Evolutionary conservation across 2,888 invertebrate species (phyloP).

Genomic region (Xanthorhoe spadicearia): DNA sequence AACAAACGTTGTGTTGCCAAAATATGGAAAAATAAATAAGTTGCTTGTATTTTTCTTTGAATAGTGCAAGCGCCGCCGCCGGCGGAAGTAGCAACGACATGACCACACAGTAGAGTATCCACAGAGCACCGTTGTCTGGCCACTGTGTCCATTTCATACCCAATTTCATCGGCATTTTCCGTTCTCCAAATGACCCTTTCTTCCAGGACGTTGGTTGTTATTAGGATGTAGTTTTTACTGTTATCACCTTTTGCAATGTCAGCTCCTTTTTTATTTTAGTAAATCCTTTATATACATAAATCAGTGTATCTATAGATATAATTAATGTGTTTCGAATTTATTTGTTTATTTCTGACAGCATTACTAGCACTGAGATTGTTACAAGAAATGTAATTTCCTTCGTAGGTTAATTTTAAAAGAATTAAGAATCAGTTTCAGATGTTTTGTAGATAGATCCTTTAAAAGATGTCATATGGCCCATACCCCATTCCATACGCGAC

Average conservation of each 20-base stretch:
- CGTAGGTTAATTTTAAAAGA: too few species aligned
- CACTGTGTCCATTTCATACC: slow-evolving; percentile 34
- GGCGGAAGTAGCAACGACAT: slow-evolving; percentile 75
- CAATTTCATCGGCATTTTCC: slow-evolving; percentile 28
- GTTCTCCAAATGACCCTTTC: slow-evolving; percentile 24
- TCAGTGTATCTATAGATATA: too few species aligned
- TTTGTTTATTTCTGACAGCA: too few species aligned
- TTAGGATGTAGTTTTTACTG: slow-evolving; percentile 20
- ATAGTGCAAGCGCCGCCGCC: slow-evolving; percentile 80
- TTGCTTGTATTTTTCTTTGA: slow-evolving; percentile 34
- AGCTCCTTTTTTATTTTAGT: background rate
- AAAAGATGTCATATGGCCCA: too few species aligned
- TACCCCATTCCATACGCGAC: too few species aligned
- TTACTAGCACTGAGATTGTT: too few species aligned
- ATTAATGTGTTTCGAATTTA: too few species aligned
- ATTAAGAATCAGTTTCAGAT: too few species aligned
- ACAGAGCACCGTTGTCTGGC: slow-evolving; percentile 62
- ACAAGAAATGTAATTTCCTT: too few species aligned
- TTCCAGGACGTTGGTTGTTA: slow-evolving; percentile 31
- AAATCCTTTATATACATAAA: too few species aligned
- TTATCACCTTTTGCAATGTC: slow-evolving; percentile 10
- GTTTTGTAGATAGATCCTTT: too few species aligned
- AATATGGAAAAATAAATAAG: slow-evolving; percentile 10
- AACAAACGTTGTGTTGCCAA: slow-evolving; percentile 23
- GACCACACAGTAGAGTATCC: slow-evolving; percentile 56